phyloP scores from a whole-genome alignment of 2,113 vertebrate genomes.

The Oreocharis arfaki region DNA sequence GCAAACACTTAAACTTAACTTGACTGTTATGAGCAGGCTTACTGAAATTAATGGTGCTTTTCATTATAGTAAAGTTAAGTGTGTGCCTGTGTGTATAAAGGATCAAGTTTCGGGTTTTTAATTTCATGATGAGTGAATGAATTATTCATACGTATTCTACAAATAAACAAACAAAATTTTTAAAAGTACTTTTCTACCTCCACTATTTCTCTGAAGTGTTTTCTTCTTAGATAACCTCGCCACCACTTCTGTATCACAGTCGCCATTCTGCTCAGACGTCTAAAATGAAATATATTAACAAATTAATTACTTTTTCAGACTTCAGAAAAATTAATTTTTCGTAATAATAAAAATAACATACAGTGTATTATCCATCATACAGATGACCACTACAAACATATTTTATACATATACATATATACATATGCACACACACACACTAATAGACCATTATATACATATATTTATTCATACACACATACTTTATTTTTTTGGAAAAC shows the following conservation, averaged over 20 bases:
- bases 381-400: background rate
- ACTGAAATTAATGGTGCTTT: background rate
- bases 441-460: background rate
- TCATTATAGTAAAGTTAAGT: background rate
- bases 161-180: background rate
- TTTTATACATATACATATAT: background rate
- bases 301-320: background rate
- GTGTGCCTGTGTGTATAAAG: background rate
- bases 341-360: background rate
- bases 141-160: background rate
- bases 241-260: conserved; percentile 87
- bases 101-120: background rate
- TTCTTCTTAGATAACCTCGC: conserved; percentile 84
- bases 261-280: conserved; percentile 78
- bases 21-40: background rate
- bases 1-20: background rate
- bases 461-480: background rate
- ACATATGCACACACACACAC: background rate
- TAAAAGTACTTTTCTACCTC: conserved; percentile 76
- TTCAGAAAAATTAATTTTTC: background rate
- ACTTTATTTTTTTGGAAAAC: background rate
- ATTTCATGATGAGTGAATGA: background rate
- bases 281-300: conserved; percentile 68
- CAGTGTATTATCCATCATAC: background rate
- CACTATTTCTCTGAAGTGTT: conserved; percentile 76